phyloP scores from a whole-genome alignment of 1,140 invertebrate genomes.

The Drosophila setifemur region DNA sequence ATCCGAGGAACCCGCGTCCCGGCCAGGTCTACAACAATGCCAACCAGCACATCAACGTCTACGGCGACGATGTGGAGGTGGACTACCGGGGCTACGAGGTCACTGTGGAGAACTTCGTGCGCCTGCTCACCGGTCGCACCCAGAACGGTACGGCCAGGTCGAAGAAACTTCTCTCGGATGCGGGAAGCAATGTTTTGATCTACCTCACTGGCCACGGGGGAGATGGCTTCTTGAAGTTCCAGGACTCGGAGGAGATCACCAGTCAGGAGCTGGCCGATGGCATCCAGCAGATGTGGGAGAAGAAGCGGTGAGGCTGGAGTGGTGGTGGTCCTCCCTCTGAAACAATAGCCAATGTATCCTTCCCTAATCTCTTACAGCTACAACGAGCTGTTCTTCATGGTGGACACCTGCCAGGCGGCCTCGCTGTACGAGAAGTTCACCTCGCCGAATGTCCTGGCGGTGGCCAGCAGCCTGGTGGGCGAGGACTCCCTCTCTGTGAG shows the following conservation, averaged over 20 bases:
- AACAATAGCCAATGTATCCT: not conserved
- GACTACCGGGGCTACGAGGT: slow-evolving; percentile 99
- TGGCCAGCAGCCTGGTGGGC: slow-evolving; percentile 97
- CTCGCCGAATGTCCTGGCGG: slow-evolving; percentile 98
- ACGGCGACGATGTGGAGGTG: slow-evolving; percentile 99
- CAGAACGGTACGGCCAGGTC: slow-evolving; percentile 95
- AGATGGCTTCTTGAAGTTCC: slow-evolving; percentile 99
- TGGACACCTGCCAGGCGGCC: slow-evolving; percentile 99
- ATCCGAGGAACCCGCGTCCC: slow-evolving; percentile 98
- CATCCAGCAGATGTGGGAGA: slow-evolving; percentile 99
- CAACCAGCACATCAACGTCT: slow-evolving; percentile 99
- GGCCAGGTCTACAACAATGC: slow-evolving; percentile 99
- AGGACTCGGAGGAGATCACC: slow-evolving; percentile 99
- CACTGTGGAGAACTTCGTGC: slow-evolving; percentile 99
- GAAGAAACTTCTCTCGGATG: slow-evolving; percentile 97
- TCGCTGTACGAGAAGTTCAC: slow-evolving; percentile 99
- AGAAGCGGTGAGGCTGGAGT: slow-evolving; percentile 95
- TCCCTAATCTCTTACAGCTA: slow-evolving; percentile 90
- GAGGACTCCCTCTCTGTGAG: slow-evolving; percentile 98
- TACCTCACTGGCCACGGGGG: slow-evolving; percentile 99
- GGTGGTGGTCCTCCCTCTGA: not conserved
- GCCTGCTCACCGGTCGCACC: slow-evolving; percentile 95
- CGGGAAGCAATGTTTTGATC: slow-evolving; percentile 98
- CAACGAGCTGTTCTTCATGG: slow-evolving; percentile 99
- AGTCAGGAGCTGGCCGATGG: slow-evolving; percentile 99